Evolutionary conservation across 2,113 vertebrate genomes (phyloP).

Genomic region (Illadopsis cleaveri): DNA sequence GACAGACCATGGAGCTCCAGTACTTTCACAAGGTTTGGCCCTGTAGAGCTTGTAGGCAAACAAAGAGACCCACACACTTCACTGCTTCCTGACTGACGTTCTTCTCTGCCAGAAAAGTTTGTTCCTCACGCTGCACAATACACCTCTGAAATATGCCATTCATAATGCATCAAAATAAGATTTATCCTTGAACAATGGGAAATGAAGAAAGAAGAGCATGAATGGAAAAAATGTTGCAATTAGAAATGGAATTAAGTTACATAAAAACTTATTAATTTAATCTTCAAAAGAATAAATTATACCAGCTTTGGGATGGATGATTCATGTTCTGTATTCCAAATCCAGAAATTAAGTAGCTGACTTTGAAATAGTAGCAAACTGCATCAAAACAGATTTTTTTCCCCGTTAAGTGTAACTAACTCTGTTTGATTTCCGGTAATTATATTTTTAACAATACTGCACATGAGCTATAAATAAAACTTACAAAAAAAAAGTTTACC

Average conservation of each 20-base stretch:
- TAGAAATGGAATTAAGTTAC: neutral
- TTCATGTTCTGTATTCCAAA: neutral
- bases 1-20: neutral
- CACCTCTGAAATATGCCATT: neutral
- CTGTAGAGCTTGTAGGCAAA: neutral
- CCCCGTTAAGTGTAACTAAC: neutral
- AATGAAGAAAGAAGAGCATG: neutral
- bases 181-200: neutral
- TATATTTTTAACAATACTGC: neutral
- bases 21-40: neutral
- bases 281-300: neutral
- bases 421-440: neutral
- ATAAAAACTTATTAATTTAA: neutral
- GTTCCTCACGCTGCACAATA: neutral
- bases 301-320: neutral
- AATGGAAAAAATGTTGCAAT: neutral
- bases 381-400: neutral
- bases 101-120: neutral
- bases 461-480: slow-evolving; percentile 65
- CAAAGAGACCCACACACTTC: neutral
- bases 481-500: slow-evolving; percentile 82
- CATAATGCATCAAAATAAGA: neutral
- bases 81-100: neutral
- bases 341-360: neutral
- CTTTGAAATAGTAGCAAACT: neutral